A percentile compares a stretch with the other conserved stretches of the same genome.
These are phyloP conservation scores for Columba janthina DNA, from an alignment of 2,113 vertebrate species.

Conservation along the genomic window DNA sequence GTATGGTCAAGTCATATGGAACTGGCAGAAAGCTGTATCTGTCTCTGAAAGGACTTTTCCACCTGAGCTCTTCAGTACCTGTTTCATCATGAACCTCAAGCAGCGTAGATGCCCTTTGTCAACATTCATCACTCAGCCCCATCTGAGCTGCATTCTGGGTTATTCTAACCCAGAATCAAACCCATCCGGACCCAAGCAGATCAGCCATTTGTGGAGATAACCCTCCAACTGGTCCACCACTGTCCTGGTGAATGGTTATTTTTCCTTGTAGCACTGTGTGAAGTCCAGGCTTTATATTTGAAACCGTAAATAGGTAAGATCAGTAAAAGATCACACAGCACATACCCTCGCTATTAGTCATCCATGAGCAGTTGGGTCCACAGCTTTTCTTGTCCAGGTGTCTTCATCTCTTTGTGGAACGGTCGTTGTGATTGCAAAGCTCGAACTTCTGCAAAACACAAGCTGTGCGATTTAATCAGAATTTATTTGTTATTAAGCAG, in stretches of 20 bases:
- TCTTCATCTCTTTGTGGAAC: not conserved
- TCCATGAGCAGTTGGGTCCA: not conserved
- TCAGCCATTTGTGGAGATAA: not conserved
- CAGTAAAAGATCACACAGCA: not conserved
- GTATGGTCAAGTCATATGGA: not conserved
- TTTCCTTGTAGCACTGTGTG: not conserved
- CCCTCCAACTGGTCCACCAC: not conserved
- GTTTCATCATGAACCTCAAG: not conserved
- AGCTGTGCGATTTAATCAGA: not conserved
- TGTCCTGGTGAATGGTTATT: not conserved
- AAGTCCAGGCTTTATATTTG: not conserved
- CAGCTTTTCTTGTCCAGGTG: not conserved
- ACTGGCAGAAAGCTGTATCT: not conserved
- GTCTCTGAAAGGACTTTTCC: not conserved
- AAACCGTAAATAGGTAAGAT: not conserved
- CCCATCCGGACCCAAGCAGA: not conserved
- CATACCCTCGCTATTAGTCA: not conserved
- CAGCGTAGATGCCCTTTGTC: not conserved
- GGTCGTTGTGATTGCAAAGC: rapidly evolving
- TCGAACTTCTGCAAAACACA: not conserved
- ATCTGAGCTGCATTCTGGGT: not conserved
- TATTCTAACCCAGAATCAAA: not conserved
- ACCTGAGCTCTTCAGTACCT: not conserved
- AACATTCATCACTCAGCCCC: rapidly evolving
- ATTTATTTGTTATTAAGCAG: not conserved